Percentiles rank a stretch among this genome's conserved stretches.
Conservation (phyloP, 2,113 vertebrate genomes). For the Gallinago undulata region DNA sequence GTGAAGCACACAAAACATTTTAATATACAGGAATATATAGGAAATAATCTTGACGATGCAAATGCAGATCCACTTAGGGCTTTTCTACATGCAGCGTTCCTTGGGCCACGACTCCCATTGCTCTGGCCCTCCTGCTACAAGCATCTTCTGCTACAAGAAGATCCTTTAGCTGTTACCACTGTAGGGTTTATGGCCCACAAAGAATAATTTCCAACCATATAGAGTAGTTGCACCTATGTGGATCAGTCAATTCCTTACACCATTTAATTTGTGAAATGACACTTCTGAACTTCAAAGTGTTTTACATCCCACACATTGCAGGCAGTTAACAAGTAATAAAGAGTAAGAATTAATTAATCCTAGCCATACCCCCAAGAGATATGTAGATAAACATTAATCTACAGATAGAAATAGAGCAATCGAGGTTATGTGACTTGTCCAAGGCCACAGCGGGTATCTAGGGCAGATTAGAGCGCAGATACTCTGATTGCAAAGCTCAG, state of each 20-base stretch:
- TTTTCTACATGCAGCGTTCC: neutral
- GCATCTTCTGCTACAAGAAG: neutral
- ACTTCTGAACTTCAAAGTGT: neutral
- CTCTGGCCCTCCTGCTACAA: neutral
- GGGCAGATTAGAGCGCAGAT: neutral
- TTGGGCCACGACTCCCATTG: neutral
- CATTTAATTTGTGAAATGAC: neutral
- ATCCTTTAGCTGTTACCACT: neutral
- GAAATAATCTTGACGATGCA: neutral
- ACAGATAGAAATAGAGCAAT: neutral
- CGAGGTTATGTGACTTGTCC: neutral
- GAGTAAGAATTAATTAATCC: constrained; percentile 43
- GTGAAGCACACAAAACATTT: neutral
- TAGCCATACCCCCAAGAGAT: neutral
- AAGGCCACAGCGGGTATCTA: neutral
- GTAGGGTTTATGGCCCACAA: neutral
- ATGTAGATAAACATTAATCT: constrained; percentile 8
- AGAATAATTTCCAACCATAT: neutral
- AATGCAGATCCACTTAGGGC: neutral
- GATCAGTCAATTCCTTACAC: neutral
- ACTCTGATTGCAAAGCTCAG: neutral
- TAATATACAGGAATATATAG: neutral
- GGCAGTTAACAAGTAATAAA: neutral
- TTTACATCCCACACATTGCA: neutral
- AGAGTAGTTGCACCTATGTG: neutral